Evolutionary conservation across 2,888 invertebrate species (phyloP).

Genomic region (Odiellus spinosus): DNA sequence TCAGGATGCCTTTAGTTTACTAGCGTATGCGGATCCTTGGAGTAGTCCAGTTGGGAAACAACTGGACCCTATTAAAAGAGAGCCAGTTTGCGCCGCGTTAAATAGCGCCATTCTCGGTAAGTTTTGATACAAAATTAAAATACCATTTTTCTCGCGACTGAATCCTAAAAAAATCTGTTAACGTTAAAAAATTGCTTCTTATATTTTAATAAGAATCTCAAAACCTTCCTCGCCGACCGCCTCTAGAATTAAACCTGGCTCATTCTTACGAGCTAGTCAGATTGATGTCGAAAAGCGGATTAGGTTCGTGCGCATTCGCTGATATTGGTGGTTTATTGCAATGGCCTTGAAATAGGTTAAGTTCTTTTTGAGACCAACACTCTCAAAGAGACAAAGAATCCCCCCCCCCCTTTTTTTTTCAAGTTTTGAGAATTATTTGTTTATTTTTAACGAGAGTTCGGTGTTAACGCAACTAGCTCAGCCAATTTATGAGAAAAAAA

Average conservation of each 20-base stretch:
- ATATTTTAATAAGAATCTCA: slow-evolving; percentile 52
- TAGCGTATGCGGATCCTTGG: slow-evolving; percentile 97
- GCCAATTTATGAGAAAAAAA: no score
- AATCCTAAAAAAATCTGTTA: background rate
- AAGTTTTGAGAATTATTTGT: no score
- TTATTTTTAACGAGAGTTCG: no score
- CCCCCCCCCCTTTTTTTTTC: no score
- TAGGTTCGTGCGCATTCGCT: slow-evolving; percentile 90
- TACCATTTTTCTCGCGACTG: no score
- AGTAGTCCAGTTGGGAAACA: slow-evolving; percentile 92
- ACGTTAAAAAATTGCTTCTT: background rate
- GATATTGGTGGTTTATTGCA: slow-evolving; percentile 49
- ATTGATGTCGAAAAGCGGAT: slow-evolving; percentile 71
- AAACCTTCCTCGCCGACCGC: slow-evolving; percentile 75
- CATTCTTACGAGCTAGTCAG: slow-evolving; percentile 77
- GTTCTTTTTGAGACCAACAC: no score
- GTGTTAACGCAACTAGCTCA: no score
- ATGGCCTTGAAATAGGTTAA: slow-evolving; percentile 18
- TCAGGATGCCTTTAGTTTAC: slow-evolving; percentile 90
- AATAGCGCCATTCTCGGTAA: slow-evolving; percentile 94
- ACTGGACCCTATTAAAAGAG: slow-evolving; percentile 81
- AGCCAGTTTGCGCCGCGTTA: slow-evolving; percentile 84
- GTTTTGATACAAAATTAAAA: no score
- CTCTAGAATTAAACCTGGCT: slow-evolving; percentile 77
- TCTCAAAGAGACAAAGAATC: no score